phyloP scores from a whole-genome alignment of 1,140 invertebrate species.

The Psilanteris sp. region DNA sequence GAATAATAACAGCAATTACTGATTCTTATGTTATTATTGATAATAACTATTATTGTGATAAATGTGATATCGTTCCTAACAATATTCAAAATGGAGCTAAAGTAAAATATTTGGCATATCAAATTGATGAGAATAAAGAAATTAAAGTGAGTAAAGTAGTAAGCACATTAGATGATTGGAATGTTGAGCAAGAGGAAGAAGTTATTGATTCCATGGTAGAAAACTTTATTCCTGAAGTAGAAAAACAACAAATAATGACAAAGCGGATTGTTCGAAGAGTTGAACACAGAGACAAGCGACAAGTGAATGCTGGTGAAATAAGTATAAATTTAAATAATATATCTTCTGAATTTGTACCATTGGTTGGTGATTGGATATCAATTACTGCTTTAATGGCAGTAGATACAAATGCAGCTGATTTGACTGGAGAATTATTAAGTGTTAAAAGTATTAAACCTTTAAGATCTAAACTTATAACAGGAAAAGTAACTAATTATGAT shows the following conservation, averaged over 20 bases:
- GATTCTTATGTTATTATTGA: constrained; percentile 68
- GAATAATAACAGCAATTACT: constrained; percentile 63
- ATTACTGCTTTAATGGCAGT: constrained; percentile 81
- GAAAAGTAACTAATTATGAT: constrained; percentile 81
- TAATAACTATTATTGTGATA: constrained; percentile 67
- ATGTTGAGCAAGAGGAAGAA: no score
- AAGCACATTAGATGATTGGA: constrained; percentile 58
- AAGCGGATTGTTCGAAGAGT: constrained; percentile 77
- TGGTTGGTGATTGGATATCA: constrained; percentile 84
- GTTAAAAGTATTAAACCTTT: constrained; percentile 81
- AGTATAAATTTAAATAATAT: constrained; percentile 81
- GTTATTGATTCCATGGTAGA: no score
- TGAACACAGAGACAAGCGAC: constrained; percentile 75
- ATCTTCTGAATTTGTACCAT: constrained; percentile 78
- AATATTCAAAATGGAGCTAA: constrained; percentile 66
- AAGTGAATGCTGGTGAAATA: constrained; percentile 78
- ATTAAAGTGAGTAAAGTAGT: constrained; percentile 70
- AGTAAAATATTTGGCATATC: constrained; percentile 68
- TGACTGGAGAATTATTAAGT: constrained; percentile 81
- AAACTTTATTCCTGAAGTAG: not conserved
- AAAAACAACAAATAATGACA: constrained; percentile 41
- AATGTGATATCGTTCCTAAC: constrained; percentile 6
- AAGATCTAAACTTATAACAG: constrained; percentile 79
- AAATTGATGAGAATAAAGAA: constrained; percentile 53
- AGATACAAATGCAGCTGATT: constrained; percentile 77